phyloP scores from a whole-genome alignment of 2,888 invertebrate species.

The Podabrus alpinus region DNA sequence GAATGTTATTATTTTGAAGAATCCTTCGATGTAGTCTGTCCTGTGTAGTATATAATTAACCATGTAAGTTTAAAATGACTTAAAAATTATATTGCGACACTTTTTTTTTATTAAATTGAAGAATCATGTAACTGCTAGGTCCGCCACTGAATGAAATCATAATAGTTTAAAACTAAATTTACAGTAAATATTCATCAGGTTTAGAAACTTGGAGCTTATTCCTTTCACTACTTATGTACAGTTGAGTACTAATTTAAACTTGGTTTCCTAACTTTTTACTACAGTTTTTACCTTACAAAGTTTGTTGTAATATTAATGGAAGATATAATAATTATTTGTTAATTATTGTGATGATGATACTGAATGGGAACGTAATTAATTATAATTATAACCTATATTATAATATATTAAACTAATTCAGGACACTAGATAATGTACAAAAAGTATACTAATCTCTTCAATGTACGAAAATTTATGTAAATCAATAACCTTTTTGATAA shows the following conservation, averaged over 20 bases:
- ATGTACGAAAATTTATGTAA: not conserved
- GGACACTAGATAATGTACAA: not conserved
- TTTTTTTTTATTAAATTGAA: not conserved
- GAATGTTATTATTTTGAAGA: no score
- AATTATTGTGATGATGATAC: not conserved
- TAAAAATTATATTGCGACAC: not conserved
- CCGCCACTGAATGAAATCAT: not conserved
- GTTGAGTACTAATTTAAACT: conserved; percentile 15
- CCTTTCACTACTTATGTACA: conserved; percentile 18
- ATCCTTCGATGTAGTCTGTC: no score
- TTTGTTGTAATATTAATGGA: not conserved
- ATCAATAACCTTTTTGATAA: not conserved
- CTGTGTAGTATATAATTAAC: no score
- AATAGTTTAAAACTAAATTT: conserved; percentile 9
- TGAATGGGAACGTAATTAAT: not conserved
- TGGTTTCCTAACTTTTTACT: conserved; percentile 6
- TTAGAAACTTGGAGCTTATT: conserved; percentile 14
- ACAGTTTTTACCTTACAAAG: not conserved
- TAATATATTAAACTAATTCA: not conserved
- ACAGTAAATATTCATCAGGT: conserved; percentile 20
- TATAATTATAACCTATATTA: not conserved
- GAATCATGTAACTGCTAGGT: not conserved
- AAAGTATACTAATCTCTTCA: not conserved
- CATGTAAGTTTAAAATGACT: no score
- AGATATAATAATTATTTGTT: not conserved